Conservation (phyloP, 2,113 vertebrate species). For the Larimichthys crocea region DNA sequence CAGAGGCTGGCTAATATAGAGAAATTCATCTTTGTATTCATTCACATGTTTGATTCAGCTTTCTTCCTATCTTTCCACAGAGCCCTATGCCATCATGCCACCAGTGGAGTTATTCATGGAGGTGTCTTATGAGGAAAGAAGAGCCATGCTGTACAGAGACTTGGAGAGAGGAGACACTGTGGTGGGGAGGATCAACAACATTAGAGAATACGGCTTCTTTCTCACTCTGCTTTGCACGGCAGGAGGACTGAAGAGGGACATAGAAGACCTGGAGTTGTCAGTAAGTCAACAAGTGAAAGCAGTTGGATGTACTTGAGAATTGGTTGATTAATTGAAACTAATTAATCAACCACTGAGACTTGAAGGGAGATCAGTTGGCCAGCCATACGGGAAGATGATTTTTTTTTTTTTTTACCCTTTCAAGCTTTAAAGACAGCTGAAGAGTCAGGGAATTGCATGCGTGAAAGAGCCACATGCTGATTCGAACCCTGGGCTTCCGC, state of each 20-base stretch:
- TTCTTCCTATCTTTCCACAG: slow-evolving; percentile 73
- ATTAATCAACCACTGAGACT: not conserved
- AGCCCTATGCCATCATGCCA: slow-evolving; percentile 93
- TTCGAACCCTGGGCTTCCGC: no score
- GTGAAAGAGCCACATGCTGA: no score
- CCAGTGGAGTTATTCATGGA: slow-evolving; percentile 96
- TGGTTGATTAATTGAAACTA: not conserved
- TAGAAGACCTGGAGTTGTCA: slow-evolving; percentile 93
- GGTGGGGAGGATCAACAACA: slow-evolving; percentile 93
- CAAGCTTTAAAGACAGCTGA: no score
- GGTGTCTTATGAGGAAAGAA: slow-evolving; percentile 88
- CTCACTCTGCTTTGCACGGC: slow-evolving; percentile 92
- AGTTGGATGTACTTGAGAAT: not conserved
- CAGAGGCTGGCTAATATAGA: not conserved
- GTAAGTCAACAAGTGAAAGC: slow-evolving; percentile 74
- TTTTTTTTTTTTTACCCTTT: no score
- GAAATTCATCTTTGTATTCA: not conserved
- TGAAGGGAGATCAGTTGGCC: not conserved
- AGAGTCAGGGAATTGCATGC: no score
- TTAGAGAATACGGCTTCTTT: slow-evolving; percentile 98
- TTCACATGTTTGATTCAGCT: not conserved
- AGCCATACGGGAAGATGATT: not conserved
- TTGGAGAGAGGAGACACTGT: slow-evolving; percentile 93
- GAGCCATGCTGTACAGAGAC: slow-evolving; percentile 92
- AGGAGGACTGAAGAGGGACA: slow-evolving; percentile 89